Base-by-base conservation (phyloP, 1,140 invertebrate species). In the Trichomalopsis sarcophagae region DNA sequence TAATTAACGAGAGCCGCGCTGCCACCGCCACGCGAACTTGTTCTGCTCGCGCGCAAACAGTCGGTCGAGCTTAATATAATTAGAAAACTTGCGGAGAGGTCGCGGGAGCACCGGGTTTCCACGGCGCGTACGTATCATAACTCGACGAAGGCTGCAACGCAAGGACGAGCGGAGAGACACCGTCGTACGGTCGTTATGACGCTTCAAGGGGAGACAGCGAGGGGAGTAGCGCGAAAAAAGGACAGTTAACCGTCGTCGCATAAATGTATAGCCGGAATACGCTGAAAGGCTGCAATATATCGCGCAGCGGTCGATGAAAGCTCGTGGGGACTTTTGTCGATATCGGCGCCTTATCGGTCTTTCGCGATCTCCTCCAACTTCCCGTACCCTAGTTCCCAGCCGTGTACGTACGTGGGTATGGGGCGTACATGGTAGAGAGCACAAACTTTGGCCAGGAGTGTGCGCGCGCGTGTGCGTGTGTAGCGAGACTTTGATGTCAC, bases 311-410 rank as follows among this genome's bases (percentile, higher is more conserved):
- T 86, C 86, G 82, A 86, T 86, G 80, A 55, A 78, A 73, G 44
- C 82, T 84, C 82, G 33, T 6, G 81, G 82, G 82, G 82, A 84
- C 85, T 80, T 44, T 75, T 76, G 44, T 69, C 82, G 71, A 84
- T 81, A 82, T 86, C 50, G 33, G 55, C n/a, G 75, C 74, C 40
- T 81, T 84, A 86, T 86, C 81, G 50, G 75, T 36, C 47, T 84
- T 84, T 50, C 30, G 30, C 77, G 85, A 86, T 86, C 81, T 83
- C 21, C 17, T 79, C 33, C 13, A 82, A 71, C 47, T 76, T 62
- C 7, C 44, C 71, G 40, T 62, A 27, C 27, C 55, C 55, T 7
- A 27, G 27, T 62, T 62, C 17, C 14, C 55, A 4, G 7, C 40
- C 0, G 7, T 44, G 9, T 44, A 44, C 9, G 40, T 10, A 44